Conservation (phyloP, 2,113 vertebrate species). For the Cettia cetti region DNA sequence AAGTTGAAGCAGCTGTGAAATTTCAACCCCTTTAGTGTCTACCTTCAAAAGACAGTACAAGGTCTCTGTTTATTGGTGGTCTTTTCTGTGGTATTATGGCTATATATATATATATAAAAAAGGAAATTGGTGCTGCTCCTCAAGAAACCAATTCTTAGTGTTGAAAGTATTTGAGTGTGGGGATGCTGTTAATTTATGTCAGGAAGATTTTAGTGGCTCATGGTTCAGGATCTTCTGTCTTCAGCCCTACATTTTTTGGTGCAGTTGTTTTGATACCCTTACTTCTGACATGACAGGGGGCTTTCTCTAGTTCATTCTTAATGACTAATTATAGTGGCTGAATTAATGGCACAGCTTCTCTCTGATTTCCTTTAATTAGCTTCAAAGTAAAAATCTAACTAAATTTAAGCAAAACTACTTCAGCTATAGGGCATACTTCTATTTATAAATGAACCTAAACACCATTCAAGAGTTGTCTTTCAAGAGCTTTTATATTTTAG, state of each 20-base stretch:
- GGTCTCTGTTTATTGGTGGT: not conserved
- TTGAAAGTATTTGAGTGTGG: not conserved
- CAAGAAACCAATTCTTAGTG: not conserved
- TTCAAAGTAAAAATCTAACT: conserved; percentile 3
- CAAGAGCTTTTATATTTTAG: not conserved
- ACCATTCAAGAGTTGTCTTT: not conserved
- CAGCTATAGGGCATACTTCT: not conserved
- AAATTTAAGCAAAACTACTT: conserved; percentile 17
- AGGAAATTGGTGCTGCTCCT: not conserved
- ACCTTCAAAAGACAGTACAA: not conserved
- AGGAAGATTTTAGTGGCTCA: not conserved
- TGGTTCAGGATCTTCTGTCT: not conserved
- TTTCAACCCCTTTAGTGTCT: not conserved
- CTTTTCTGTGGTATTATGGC: not conserved
- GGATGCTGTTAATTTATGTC: not conserved
- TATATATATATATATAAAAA: not conserved
- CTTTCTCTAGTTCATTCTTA: not conserved
- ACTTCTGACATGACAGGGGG: not conserved
- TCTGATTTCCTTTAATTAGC: conserved; percentile 16
- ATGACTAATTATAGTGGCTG: not conserved
- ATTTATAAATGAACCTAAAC: conserved; percentile 20
- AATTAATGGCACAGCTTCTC: not conserved
- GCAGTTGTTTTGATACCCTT: not conserved
- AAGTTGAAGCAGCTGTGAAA: not conserved
- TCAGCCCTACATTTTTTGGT: not conserved